A percentile compares a stretch with the other conserved stretches of the same genome.
Evolutionary conservation across 2,113 vertebrate species (phyloP).

Genomic region (Chunga burmeisteri): DNA sequence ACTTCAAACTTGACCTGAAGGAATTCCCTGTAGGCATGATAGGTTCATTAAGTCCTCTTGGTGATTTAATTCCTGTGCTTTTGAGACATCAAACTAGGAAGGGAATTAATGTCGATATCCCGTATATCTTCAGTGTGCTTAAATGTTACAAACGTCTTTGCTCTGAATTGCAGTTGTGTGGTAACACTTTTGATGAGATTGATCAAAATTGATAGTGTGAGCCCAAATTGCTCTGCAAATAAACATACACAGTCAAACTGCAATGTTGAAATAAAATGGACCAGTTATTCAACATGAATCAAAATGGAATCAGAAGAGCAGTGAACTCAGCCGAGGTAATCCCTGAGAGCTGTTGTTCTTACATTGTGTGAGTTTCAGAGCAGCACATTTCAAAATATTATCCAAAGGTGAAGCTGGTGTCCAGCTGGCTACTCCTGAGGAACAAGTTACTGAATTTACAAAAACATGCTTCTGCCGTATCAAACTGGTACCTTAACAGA

Average conservation of each 20-base stretch:
- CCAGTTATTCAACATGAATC: neutral
- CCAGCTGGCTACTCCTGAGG: neutral
- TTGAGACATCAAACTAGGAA: neutral
- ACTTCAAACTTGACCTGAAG: neutral
- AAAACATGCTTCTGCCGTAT: neutral
- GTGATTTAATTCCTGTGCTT: constrained; percentile 1
- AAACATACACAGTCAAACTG: neutral
- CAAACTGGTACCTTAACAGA: neutral
- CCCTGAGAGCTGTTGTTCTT: neutral
- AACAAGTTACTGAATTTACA: neutral
- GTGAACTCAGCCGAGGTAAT: neutral
- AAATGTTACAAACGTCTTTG: neutral
- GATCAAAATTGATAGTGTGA: neutral
- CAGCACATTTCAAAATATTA: neutral
- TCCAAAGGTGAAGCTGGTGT: neutral
- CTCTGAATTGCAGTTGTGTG: neutral
- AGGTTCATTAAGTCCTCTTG: neutral
- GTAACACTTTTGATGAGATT: neutral
- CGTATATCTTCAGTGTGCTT: neutral
- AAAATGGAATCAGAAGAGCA: neutral
- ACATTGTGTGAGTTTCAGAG: neutral
- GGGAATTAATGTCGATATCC: neutral
- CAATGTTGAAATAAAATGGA: neutral
- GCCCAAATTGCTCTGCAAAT: neutral
- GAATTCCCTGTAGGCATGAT: neutral